Conservation (phyloP, 2,888 invertebrate species). For the Oscheius sp. region DNA sequence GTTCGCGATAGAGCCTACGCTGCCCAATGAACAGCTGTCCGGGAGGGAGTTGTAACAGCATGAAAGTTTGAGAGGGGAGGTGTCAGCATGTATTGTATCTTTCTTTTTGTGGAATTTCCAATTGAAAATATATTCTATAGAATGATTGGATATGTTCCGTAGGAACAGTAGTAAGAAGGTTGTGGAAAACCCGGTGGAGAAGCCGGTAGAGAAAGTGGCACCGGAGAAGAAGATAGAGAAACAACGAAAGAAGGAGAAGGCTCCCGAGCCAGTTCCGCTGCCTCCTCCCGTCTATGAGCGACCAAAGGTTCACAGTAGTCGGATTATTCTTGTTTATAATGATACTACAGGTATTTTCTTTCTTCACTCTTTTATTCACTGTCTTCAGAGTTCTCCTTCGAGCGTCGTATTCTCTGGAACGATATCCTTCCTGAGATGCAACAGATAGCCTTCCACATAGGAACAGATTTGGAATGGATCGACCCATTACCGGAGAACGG, state of each 20-base stretch:
- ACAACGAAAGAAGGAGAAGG: not conserved
- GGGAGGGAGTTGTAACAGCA: constrained; percentile 22
- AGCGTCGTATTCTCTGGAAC: constrained; percentile 56
- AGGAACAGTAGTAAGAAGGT: constrained; percentile 8
- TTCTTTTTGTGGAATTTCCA: not conserved
- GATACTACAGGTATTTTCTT: not conserved
- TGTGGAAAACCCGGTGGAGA: not conserved
- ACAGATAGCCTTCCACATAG: constrained; percentile 68
- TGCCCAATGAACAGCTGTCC: constrained; percentile 30
- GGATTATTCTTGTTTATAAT: constrained; percentile 17
- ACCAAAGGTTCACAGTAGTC: constrained; percentile 10
- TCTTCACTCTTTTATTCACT: not conserved
- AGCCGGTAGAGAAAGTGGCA: constrained; percentile 8
- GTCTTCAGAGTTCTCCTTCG: constrained; percentile 65
- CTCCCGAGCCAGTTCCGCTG: not conserved
- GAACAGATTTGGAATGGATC: constrained; percentile 70
- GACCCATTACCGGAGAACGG: constrained; percentile 43
- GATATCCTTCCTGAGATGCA: constrained; percentile 69
- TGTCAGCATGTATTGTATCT: not conserved
- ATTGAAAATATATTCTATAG: not conserved
- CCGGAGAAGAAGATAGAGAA: constrained; percentile 12
- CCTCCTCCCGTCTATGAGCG: not conserved
- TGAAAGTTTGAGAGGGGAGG: constrained; percentile 7
- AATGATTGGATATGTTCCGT: constrained; percentile 14
- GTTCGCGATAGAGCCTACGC: constrained; percentile 22